Conservation (phyloP, 2,888 invertebrate genomes). For the Lycophotia porphyrea region DNA sequence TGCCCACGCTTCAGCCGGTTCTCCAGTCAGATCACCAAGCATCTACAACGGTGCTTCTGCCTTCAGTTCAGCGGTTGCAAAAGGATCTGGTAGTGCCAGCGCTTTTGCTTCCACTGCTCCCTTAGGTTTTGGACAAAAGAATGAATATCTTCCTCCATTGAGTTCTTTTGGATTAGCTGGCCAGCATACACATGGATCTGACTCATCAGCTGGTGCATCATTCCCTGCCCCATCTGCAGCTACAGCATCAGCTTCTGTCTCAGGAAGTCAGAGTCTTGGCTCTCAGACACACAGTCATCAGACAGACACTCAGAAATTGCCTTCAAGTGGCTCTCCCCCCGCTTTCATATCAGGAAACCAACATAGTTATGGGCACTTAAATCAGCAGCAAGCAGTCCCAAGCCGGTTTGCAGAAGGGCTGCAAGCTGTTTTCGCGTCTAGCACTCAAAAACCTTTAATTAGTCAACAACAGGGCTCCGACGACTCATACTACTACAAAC, state of each 20-base stretch:
- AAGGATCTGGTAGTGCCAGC: conserved; percentile 58
- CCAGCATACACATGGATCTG: conserved; percentile 20
- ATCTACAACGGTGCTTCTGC: conserved; percentile 25
- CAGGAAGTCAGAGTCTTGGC: conserved; percentile 23
- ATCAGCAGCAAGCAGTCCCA: conserved; percentile 27
- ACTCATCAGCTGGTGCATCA: conserved; percentile 36
- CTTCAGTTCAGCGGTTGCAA: conserved; percentile 46
- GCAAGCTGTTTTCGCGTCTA: conserved; percentile 19
- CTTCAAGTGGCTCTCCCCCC: conserved; percentile 36
- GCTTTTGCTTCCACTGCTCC: conserved; percentile 62
- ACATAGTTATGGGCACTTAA: conserved; percentile 4
- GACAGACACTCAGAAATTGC: no score
- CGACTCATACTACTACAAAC: conserved; percentile 80
- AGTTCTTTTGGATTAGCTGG: conserved; percentile 20
- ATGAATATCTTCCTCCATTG: conserved; percentile 63
- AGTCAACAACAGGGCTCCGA: conserved; percentile 71
- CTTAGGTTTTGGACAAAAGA: conserved; percentile 62
- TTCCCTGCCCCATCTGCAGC: conserved; percentile 30
- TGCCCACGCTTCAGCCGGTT: conserved; percentile 3
- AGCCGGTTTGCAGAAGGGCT: conserved; percentile 44
- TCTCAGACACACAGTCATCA: neutral
- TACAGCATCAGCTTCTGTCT: conserved; percentile 36
- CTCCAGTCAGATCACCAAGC: conserved; percentile 24
- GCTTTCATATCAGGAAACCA: conserved; percentile 23
- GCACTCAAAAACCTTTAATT: conserved; percentile 67